Evolutionary conservation across 1,140 invertebrate genomes (phyloP), one percentile per base, ranked within the genome.

Genomic region (Drosophila navojoa): DNA sequence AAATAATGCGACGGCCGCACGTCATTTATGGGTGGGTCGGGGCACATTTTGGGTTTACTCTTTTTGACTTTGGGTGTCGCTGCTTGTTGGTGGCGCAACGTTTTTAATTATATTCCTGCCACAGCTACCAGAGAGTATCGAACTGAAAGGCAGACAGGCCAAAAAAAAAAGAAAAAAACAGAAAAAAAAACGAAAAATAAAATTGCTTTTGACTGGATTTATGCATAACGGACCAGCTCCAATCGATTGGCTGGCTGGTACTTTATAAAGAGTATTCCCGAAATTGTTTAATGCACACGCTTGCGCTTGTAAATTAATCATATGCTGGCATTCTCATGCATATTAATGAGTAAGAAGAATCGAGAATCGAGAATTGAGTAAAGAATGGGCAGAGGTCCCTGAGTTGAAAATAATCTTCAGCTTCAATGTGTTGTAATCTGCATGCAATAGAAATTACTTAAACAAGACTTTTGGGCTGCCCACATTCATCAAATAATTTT

Each of bases 1-100:
- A 89, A 84, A 89, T 89, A 89, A 89, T 89, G 84, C 84, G 63
- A 71, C 52, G 57, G 84, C 77, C 52, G 84, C 84, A 89, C 84
- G 84, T 89, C 84, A 89, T 82, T 89, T 89, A 70, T 89, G 79
- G 84, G 84, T 79, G 84, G 76, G 75, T 59, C 61, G 35, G 25
- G 9, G 45, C n/a, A 50, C 49, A 55, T 53, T 47, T 45, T 16
- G n/a, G 16, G 2, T 45, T 45, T 7, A 32, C 32, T 32, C 32
- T 32, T 32, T 32, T 32, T 32, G 19, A 22, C 9, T 45, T 45
- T 45, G 58, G 71, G 40, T 71, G 69, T 49, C 40, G 69, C 44
- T 57, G 44, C 29, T 32, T 32, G 60, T 11, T 50, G 61, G 40
- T 76, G 82, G 72, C 59, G 76, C 82, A 87, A 76, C 63, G 45